Conservation (phyloP, 2,113 vertebrate species). For the Malurus melanocephalus region DNA sequence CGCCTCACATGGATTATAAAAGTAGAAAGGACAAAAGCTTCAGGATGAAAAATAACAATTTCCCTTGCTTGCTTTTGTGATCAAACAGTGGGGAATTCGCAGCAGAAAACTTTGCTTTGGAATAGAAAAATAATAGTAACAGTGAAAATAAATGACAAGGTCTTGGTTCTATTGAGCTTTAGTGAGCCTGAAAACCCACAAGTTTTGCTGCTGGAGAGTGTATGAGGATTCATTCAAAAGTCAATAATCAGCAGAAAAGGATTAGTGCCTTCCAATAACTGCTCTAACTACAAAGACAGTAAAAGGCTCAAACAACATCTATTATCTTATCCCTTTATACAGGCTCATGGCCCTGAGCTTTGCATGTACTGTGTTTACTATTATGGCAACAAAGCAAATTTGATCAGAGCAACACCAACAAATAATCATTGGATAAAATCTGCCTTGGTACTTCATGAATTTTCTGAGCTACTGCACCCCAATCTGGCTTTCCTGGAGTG, state of each 20-base stretch:
- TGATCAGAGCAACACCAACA: not conserved
- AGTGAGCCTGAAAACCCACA: slow-evolving; percentile 29
- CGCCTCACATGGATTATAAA: slow-evolving; percentile 14
- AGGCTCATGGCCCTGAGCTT: not conserved
- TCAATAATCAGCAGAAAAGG: slow-evolving; percentile 14
- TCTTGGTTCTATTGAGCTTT: slow-evolving; percentile 30
- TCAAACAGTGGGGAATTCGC: slow-evolving; percentile 16
- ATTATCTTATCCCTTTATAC: slow-evolving; percentile 11
- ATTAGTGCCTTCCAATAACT: slow-evolving; percentile 40
- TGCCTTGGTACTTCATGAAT: not conserved
- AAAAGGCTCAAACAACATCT: not conserved
- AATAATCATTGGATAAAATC: not conserved
- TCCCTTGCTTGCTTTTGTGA: slow-evolving; percentile 38
- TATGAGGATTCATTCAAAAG: not conserved
- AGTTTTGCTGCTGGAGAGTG: not conserved
- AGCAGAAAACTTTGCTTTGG: slow-evolving; percentile 47
- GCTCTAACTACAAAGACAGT: not conserved
- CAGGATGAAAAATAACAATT: slow-evolving; percentile 45
- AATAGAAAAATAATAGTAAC: slow-evolving; percentile 42
- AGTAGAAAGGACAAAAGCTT: slow-evolving; percentile 58
- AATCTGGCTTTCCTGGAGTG: not conserved
- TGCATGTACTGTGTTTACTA: not conserved
- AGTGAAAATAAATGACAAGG: slow-evolving; percentile 27
- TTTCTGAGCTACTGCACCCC: not conserved
- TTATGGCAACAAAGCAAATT: not conserved